These are phyloP conservation scores for Noctilio leporinus DNA, from an alignment of 2,113 vertebrate genomes.

Conservation along the genomic window DNA sequence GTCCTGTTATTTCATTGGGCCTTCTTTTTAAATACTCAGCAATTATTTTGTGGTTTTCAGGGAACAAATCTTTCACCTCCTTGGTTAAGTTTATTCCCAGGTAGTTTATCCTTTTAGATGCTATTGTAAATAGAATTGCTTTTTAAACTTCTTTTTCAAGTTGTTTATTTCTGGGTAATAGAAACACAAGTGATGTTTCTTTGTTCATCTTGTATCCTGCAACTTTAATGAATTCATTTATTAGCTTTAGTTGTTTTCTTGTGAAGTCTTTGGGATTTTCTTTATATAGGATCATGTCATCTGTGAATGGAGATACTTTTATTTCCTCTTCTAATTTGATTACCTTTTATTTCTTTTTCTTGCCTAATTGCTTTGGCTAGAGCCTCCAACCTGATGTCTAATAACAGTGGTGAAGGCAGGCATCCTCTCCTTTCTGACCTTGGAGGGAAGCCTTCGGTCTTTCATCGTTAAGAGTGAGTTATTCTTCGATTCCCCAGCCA, in stretches of 20 bases:
- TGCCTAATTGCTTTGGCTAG: neutral
- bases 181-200: neutral
- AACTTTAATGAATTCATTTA: too few species aligned
- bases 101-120: neutral
- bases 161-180: neutral
- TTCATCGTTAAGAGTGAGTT: neutral
- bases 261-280: too few species aligned
- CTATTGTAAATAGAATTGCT: neutral
- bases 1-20: neutral
- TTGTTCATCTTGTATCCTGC: too few species aligned
- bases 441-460: neutral
- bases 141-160: neutral
- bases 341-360: neutral
- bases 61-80: neutral
- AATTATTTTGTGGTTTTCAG: neutral
- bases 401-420: neutral
- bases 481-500: too few species aligned
- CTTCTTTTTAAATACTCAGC: neutral
- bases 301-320: too few species aligned
- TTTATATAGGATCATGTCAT: too few species aligned
- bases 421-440: neutral
- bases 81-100: too few species aligned
- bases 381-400: neutral
- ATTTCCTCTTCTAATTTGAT: too few species aligned
- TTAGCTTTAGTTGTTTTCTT: too few species aligned